Percentiles rank a stretch among this genome's conserved stretches.
These are phyloP conservation scores for Pandemis cinnamomeana DNA, from an alignment of 2,888 invertebrate genomes.

Conservation along the genomic window DNA sequence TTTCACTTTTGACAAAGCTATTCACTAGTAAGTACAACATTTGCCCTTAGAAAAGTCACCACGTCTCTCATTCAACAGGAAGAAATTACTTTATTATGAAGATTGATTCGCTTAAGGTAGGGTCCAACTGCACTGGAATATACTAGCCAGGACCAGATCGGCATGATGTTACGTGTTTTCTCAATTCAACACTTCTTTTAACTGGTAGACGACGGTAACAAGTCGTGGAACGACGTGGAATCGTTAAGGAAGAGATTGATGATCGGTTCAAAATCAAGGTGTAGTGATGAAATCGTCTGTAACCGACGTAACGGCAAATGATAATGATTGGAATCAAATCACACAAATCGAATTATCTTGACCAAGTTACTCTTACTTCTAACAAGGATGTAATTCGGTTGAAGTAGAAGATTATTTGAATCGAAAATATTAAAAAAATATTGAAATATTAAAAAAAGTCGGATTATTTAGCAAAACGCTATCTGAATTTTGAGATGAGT, in stretches of 20 bases:
- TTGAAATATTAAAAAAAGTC: too few relatives aligned
- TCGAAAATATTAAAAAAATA: too few relatives aligned
- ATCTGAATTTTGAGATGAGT: too few relatives aligned
- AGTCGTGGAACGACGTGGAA: not conserved
- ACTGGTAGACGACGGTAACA: not conserved
- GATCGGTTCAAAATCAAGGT: not conserved
- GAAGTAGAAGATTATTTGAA: too few relatives aligned
- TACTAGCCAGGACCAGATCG: not conserved
- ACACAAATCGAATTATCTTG: too few relatives aligned
- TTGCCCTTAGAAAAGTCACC: not conserved
- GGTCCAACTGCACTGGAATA: not conserved
- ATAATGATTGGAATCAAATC: too few relatives aligned
- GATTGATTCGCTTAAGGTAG: slow-evolving; percentile 5
- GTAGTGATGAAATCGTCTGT: too few relatives aligned
- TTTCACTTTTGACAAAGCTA: too few relatives aligned
- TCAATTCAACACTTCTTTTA: not conserved
- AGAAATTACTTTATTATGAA: slow-evolving; percentile 1
- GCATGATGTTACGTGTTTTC: not conserved
- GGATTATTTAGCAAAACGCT: too few relatives aligned
- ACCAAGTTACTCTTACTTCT: too few relatives aligned
- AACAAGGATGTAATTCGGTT: too few relatives aligned
- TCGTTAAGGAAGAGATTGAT: not conserved
- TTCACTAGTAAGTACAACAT: not conserved
- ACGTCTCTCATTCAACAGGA: not conserved
- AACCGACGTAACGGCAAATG: too few relatives aligned